Evolutionary conservation across 2,797 vertebrate genomes (phyloP), one percentile per base, ranked within the genome.

Genomic region (Sciurus carolinensis): DNA sequence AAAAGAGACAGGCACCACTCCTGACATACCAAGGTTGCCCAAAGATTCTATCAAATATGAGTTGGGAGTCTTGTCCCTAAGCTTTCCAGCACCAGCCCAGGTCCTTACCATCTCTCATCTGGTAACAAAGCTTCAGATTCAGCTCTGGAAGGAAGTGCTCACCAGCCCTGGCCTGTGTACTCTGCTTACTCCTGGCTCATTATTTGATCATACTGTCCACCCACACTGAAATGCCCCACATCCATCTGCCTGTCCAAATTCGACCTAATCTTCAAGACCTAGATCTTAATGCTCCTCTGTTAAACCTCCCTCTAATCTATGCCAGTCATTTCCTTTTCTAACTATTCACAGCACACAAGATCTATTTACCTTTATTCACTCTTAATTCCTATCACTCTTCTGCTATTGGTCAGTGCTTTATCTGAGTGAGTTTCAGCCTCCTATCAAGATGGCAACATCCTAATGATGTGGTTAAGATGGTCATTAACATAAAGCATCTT

Each of bases 251-350:
- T n/a, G 82, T 73, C 66, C 57, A 89, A 77, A 86, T 77, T 93
- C 59, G 11, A 81, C 39, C 76, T 69, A 24, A 86, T 71, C 82
- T 80, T 73, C 44, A 93, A 83, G 77, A 96, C 73, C 33, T 64
- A 52, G n/a, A 54, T 86, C 44, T 85, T 72, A 69, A 52, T 0
- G 52, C 18, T 82, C 28, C 52, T 95, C 50, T 44, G 66, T 59
- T 15, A 81, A 47, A 71, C 18, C 26, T 79, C 24, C 69, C 42
- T 90, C 90, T 59, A 66, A 81, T 42, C 33, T 33, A 64, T 7
- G 33, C 81, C 84, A 69, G 33, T 33, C 44, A 36, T 10, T 14
- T 73, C 57, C 42, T 22, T 94, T 90, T 57, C 73, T 90, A 94
- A 73, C 47, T 64, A 12, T 18, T 73, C 7, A 36, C 28, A 67